A percentile compares a stretch with the other conserved stretches of the same genome.
phyloP scores from a whole-genome alignment of 2,113 vertebrate species.

The Seriola aureovittata region DNA sequence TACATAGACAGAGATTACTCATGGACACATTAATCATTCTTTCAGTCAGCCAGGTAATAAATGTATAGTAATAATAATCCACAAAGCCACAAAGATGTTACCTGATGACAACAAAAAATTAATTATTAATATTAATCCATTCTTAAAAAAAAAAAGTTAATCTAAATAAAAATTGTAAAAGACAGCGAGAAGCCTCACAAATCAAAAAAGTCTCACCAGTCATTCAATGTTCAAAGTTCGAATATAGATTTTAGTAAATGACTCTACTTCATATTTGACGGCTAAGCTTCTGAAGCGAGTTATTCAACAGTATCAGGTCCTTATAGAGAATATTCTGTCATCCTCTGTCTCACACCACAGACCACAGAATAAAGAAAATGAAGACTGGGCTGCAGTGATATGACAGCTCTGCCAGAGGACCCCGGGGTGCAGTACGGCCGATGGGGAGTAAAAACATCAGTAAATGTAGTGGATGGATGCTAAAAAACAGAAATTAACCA shows the following conservation, averaged over 20 bases:
- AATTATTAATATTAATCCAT: conserved; percentile 11
- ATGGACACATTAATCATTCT: conserved; percentile 37
- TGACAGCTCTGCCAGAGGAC: conserved; percentile 25
- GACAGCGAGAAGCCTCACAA: neutral
- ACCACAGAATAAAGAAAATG: conserved; percentile 28
- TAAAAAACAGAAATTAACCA: conserved; percentile 17
- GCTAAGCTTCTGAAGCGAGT: neutral
- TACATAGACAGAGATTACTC: conserved; percentile 19
- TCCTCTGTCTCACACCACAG: conserved; percentile 3
- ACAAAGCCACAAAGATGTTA: neutral
- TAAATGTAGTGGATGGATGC: conserved; percentile 42
- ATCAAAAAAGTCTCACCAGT: neutral
- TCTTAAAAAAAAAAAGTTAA: conserved; percentile 16
- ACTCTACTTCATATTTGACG: neutral
- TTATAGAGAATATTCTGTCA: conserved; percentile 13
- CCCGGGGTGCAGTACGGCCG: conserved; percentile 22
- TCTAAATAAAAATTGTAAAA: neutral
- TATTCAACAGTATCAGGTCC: conserved; percentile 3
- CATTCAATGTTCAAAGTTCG: conserved; percentile 11
- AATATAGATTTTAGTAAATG: conserved; percentile 20
- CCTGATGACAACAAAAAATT: neutral
- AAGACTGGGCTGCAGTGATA: conserved; percentile 29
- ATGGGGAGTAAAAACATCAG: conserved; percentile 52
- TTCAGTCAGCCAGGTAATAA: conserved; percentile 27
- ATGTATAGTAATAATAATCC: conserved; percentile 25